Evolutionary conservation across 2,113 vertebrate genomes (phyloP).

Genomic region (Triplophysa dalaica): DNA sequence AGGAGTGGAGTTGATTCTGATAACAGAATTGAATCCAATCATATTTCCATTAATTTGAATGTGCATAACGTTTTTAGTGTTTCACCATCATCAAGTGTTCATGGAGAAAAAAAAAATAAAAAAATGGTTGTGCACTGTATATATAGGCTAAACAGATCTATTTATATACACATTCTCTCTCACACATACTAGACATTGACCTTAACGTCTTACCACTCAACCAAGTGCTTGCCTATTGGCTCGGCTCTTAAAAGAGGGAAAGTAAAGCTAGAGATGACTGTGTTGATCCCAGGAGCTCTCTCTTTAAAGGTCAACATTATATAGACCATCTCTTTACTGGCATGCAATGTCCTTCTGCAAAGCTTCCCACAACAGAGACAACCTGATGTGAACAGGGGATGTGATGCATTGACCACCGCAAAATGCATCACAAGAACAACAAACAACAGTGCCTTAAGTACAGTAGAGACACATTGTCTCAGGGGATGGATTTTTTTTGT

Average conservation of each 20-base stretch:
- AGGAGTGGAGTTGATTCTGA: too few species aligned
- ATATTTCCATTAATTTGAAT: too few species aligned
- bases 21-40: too few species aligned
- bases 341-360: conserved; percentile 60
- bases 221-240: not conserved
- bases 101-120: not conserved
- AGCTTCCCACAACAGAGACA: conserved; percentile 66
- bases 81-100: not conserved
- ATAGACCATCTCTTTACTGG: conserved; percentile 45
- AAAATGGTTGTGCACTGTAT: not conserved
- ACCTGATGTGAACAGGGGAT: conserved; percentile 36
- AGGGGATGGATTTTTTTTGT: too few species aligned
- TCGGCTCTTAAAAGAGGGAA: conserved; percentile 24
- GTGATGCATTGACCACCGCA: not conserved
- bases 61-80: too few species aligned
- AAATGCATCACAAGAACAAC: not conserved
- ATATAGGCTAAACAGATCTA: not conserved
- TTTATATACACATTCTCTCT: not conserved
- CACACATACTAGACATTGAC: not conserved
- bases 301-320: conserved; percentile 69
- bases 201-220: conserved; percentile 8
- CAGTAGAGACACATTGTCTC: not conserved
- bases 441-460: not conserved
- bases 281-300: conserved; percentile 59
- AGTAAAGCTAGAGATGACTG: conserved; percentile 58